Conservation (phyloP, 2,797 vertebrate species). For the Amblyopsis hoosieri region DNA sequence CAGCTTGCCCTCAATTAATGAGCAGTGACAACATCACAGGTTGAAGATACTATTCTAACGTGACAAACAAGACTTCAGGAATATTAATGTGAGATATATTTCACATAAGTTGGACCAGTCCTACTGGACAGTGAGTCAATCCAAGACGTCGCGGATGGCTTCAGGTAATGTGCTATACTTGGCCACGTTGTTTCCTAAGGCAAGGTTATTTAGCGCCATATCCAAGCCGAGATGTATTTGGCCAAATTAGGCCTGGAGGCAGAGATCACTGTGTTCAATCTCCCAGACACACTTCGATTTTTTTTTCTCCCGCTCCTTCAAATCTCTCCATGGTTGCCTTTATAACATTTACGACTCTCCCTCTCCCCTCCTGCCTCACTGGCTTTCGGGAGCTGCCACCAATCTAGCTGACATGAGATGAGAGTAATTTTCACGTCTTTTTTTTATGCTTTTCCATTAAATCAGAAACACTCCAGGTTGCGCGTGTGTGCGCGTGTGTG, state of each 20-base stretch:
- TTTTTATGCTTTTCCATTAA: slow-evolving; percentile 31
- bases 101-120: too few relatives aligned
- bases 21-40: too few relatives aligned
- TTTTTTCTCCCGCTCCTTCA: neutral
- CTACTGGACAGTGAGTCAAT: too few relatives aligned
- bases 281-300: slow-evolving; percentile 1
- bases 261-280: slow-evolving; percentile 8
- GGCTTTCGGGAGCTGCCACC: slow-evolving; percentile 11
- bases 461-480: slow-evolving; percentile 34
- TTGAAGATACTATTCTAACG: too few relatives aligned
- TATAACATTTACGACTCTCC: neutral
- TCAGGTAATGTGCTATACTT: slow-evolving; percentile 2
- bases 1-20: too few relatives aligned
- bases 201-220: slow-evolving; percentile 3
- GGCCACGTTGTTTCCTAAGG: slow-evolving; percentile 4
- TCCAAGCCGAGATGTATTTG: slow-evolving; percentile 8
- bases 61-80: too few relatives aligned
- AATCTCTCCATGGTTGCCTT: slow-evolving; percentile 6
- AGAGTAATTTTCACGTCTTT: slow-evolving; percentile 26
- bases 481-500: slow-evolving; percentile 1
- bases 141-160: slow-evolving; percentile 7
- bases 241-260: slow-evolving; percentile 22
- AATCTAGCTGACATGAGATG: slow-evolving; percentile 13
- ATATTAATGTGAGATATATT: too few relatives aligned
- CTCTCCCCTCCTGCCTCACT: neutral